phyloP scores from a whole-genome alignment of 1,140 invertebrate species.

The Drosophila insularis region DNA sequence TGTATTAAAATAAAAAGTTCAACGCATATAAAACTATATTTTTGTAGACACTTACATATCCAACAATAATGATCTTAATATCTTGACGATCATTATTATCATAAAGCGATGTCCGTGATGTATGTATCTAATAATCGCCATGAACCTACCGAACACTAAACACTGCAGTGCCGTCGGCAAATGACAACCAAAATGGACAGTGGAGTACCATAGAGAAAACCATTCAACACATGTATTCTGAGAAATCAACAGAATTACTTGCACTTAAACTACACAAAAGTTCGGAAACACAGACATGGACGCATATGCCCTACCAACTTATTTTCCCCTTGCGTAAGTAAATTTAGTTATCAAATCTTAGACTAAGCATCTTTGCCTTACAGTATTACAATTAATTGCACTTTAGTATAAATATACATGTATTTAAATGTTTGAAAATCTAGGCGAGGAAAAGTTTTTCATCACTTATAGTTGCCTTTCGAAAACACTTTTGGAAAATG shows the following conservation, averaged over 20 bases:
- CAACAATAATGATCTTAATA: neutral
- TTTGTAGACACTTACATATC: neutral
- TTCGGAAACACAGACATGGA: conserved; percentile 49
- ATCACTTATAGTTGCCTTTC: too few relatives aligned
- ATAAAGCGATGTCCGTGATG: neutral
- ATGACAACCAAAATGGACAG: conserved; percentile 2
- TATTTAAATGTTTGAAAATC: too few relatives aligned
- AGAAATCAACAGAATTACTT: neutral
- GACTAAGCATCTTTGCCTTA: too few relatives aligned
- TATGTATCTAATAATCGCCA: neutral
- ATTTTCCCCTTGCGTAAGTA: conserved; percentile 78
- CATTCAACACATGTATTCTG: neutral
- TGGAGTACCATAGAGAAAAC: neutral
- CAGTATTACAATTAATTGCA: too few relatives aligned
- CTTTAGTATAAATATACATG: too few relatives aligned
- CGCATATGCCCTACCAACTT: conserved; percentile 73
- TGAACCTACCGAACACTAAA: neutral
- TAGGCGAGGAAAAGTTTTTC: too few relatives aligned
- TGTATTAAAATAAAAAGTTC: neutral
- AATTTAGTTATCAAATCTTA: neutral
- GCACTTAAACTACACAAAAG: neutral
- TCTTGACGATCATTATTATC: conserved; percentile 3
- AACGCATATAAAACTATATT: neutral
- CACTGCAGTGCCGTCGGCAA: conserved; percentile 18
- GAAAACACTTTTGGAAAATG: too few relatives aligned